These are phyloP conservation scores for Anas platyrhynchos DNA, from an alignment of 2,113 vertebrate genomes.

Conservation along the genomic window DNA sequence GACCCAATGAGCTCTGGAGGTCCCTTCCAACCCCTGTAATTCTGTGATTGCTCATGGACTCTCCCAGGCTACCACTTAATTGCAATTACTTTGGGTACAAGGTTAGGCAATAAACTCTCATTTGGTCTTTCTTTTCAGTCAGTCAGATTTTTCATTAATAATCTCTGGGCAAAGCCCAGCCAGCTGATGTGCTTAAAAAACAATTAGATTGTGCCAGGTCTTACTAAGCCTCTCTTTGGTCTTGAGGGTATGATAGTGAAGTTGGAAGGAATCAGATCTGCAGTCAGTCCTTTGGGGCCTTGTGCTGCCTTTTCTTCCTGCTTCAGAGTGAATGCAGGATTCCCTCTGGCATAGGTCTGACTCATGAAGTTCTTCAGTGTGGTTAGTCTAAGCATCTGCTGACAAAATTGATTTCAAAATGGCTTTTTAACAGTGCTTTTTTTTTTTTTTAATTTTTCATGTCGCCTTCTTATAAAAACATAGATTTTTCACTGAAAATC, in stretches of 20 bases:
- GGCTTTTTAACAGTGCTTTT: neutral
- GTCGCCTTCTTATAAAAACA: neutral
- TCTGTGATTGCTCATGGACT: neutral
- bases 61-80: constrained; percentile 13
- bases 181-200: neutral
- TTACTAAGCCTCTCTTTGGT: neutral
- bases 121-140: constrained; percentile 23
- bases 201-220: neutral
- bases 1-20: too few relatives aligned
- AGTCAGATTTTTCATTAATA: neutral
- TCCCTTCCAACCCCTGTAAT: too few relatives aligned
- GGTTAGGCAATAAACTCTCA: neutral
- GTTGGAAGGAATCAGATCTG: neutral
- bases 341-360: neutral
- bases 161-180: neutral
- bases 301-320: neutral
- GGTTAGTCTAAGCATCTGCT: neutral
- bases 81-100: neutral
- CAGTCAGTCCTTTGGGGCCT: neutral
- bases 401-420: neutral
- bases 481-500: neutral
- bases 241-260: neutral
- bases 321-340: neutral
- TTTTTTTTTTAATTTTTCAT: neutral
- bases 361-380: rapidly evolving